Evolutionary conservation across 1,140 invertebrate species (phyloP).

Genomic region (Pseudachorutes palmiensis): DNA sequence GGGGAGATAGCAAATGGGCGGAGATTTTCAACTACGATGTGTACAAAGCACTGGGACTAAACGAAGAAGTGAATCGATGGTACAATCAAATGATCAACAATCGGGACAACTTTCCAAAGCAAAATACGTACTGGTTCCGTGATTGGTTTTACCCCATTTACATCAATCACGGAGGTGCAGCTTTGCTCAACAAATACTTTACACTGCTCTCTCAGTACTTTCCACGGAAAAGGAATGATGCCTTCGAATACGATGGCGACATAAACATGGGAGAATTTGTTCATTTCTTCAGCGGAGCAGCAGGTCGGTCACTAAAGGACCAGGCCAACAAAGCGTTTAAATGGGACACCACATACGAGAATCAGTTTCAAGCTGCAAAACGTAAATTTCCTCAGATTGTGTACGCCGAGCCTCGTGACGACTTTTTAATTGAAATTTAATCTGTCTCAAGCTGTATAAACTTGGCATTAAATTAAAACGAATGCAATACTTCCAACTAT

Average conservation of each 20-base stretch:
- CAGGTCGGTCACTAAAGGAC: conserved; percentile 17
- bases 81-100: conserved; percentile 15
- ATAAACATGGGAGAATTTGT: conserved; percentile 36
- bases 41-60: conserved; percentile 22
- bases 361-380: conserved; percentile 19
- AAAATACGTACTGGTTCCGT: conserved; percentile 26
- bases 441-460: too few species aligned
- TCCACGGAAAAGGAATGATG: conserved; percentile 22
- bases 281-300: conserved; percentile 37
- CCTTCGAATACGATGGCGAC: conserved; percentile 14
- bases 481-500: too few species aligned
- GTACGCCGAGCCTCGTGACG: neutral
- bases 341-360: conserved; percentile 21
- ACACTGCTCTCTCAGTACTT: conserved; percentile 22
- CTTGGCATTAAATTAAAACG: too few species aligned
- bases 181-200: conserved; percentile 24
- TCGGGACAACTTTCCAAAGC: conserved; percentile 27
- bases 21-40: conserved; percentile 37
- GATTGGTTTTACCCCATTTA: conserved; percentile 34
- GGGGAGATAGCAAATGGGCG: conserved; percentile 35
- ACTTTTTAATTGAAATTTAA: too few species aligned
- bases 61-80: conserved; percentile 22
- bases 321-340: conserved; percentile 26
- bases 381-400: conserved; percentile 16
- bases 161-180: conserved; percentile 9